A percentile compares a stretch with the other conserved stretches of the same genome.
Conservation (phyloP, 1,140 invertebrate species). For the Heliconius nattereri region DNA sequence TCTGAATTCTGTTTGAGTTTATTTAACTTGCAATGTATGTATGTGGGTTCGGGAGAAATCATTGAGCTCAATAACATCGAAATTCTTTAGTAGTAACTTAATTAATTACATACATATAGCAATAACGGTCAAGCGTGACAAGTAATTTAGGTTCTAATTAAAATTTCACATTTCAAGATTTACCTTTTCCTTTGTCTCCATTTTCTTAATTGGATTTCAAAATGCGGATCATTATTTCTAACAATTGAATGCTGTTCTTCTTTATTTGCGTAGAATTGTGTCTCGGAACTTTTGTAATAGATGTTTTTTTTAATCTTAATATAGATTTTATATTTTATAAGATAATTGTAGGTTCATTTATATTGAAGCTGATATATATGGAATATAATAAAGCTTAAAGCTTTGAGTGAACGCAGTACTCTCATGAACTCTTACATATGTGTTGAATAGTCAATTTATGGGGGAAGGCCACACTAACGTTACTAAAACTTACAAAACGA, state of each 20-base stretch:
- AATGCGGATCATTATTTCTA: constrained; percentile 41
- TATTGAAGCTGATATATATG: not conserved
- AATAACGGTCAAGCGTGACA: not conserved
- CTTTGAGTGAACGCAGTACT: too few species aligned
- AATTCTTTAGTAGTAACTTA: not conserved
- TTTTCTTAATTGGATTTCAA: constrained; percentile 38
- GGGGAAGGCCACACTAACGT: too few species aligned
- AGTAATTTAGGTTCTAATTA: not conserved
- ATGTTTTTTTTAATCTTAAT: not conserved
- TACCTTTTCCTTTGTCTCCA: constrained; percentile 15
- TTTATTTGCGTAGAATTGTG: constrained; percentile 13
- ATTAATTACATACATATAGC: not conserved
- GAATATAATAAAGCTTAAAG: too few species aligned
- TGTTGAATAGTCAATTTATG: too few species aligned
- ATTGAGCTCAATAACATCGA: too few species aligned
- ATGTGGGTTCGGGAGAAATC: too few species aligned
- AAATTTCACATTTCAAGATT: not conserved
- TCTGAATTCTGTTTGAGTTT: too few species aligned
- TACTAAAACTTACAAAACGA: too few species aligned
- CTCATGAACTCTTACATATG: too few species aligned
- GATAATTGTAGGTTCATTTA: not conserved
- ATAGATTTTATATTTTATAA: not conserved
- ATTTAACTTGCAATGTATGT: too few species aligned
- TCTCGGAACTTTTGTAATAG: constrained; percentile 5
- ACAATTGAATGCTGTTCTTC: constrained; percentile 25